Base-by-base conservation (phyloP, 2,888 invertebrate genomes). In the Nyleta sp. region DNA sequence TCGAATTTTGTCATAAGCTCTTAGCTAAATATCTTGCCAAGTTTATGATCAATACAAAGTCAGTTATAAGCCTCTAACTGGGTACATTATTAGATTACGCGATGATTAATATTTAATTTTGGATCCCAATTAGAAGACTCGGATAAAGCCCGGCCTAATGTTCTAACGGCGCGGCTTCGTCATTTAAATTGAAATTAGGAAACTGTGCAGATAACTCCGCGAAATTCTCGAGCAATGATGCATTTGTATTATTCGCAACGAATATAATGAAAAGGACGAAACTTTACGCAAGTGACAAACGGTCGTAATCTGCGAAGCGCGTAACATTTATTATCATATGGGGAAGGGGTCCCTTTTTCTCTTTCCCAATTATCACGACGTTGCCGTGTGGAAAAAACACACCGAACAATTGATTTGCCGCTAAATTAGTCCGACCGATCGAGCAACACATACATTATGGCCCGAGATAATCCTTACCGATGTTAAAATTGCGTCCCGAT, bases 101-200 rank as follows among this genome's bases (percentile, higher is more conserved):
- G 40, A 65, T 67, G 71, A 71, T 77, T 71, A 64, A 76, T 71
- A 76, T 70, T 75, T 76, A 70, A 70, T 64, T 70, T 70, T 46
- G 44, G 46, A 55, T 65, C 53, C 35, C 65, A 70, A 76, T 76
- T 71, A 71, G 50, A 65, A 64, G 50, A 59, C 31, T 44, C 42
- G 20, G 22, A 28, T 22, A 52, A 76, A 71, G 44, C 52, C 46
- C 28, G 7, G 52, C 18, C 65, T 48, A 68, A 48, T 42, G 22
- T 42, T 24, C 53, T 53, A 59, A 60, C 40, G 17, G 22, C 17
- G 20, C 24, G 28, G 8, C 31, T 20, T 13, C 24, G 40, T 48
- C 60, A 64, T 64, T 70, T 62, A 46, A 70, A 70, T 70, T 68
- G 50, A 75, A 68, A 64, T 67, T 75, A 75, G 60, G 48, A 53